Conservation (phyloP, 2,888 invertebrate species). For the Pristionchus arcanus region DNA sequence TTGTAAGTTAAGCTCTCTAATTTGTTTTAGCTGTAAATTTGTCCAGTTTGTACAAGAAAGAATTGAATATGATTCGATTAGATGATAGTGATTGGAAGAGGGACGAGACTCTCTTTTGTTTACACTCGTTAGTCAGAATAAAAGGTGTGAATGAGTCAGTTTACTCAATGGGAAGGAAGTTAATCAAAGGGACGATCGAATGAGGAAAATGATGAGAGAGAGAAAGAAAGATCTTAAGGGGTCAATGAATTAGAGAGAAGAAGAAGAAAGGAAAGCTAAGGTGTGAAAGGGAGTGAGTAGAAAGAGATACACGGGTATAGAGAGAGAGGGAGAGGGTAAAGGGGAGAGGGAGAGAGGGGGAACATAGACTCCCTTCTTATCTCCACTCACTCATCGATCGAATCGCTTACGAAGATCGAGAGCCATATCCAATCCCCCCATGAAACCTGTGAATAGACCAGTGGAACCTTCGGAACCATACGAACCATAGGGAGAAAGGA, state of each 20-base stretch:
- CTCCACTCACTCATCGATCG: constrained; percentile 50
- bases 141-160: constrained; percentile 38
- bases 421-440: constrained; percentile 32
- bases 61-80: not conserved
- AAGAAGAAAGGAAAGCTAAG: constrained; percentile 42
- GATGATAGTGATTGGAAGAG: not conserved
- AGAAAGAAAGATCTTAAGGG: not conserved
- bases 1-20: no score
- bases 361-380: constrained; percentile 50
- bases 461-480: no score
- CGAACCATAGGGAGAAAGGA: not conserved
- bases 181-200: constrained; percentile 39
- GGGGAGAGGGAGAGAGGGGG: constrained; percentile 19
- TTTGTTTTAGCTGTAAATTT: no score
- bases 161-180: constrained; percentile 24
- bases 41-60: not conserved
- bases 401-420: constrained; percentile 16
- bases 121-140: constrained; percentile 29
- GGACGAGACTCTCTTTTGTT: not conserved
- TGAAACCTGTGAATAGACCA: not conserved
- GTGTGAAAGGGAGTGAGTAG: constrained; percentile 38
- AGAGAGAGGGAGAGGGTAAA: not conserved
- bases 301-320: constrained; percentile 44
- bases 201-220: not conserved
- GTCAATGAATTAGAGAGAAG: constrained; percentile 43